Conservation (phyloP, 1,140 invertebrate species). For the Drosophila biarmipes region DNA sequence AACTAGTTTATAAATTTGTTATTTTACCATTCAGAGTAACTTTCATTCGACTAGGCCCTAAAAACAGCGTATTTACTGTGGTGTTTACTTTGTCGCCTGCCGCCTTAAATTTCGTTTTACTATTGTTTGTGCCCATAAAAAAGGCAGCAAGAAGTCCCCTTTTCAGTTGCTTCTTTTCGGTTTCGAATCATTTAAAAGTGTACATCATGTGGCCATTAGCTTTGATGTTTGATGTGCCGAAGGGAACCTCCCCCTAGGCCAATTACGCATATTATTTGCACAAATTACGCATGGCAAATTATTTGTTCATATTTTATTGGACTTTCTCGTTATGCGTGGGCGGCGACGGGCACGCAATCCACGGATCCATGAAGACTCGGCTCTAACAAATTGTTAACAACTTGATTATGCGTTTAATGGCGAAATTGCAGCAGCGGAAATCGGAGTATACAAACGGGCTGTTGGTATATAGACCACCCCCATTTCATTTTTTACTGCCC, state of each 20-base stretch:
- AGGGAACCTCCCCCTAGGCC: constrained; percentile 9
- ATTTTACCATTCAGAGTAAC: constrained; percentile 13
- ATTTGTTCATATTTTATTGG: constrained; percentile 73
- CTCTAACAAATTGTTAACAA: constrained; percentile 77
- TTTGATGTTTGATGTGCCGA: constrained; percentile 64
- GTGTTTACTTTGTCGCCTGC: constrained; percentile 78
- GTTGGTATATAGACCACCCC: constrained; percentile 46
- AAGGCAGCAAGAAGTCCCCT: constrained; percentile 42
- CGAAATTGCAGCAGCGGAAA: constrained; percentile 60
- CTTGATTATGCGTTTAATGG: constrained; percentile 80
- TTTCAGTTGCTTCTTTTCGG: constrained; percentile 53
- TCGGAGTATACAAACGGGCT: constrained; percentile 3
- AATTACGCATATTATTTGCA: constrained; percentile 82
- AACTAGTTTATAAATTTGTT: too few relatives aligned
- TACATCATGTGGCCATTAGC: constrained; percentile 44
- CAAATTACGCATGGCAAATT: constrained; percentile 81
- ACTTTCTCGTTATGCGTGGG: constrained; percentile 61
- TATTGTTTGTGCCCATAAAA: constrained; percentile 61
- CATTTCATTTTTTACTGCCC: constrained; percentile 52
- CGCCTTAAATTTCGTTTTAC: constrained; percentile 67
- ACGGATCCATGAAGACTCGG: constrained; percentile 43
- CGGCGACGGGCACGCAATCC: constrained; percentile 48
- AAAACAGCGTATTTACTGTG: constrained; percentile 46
- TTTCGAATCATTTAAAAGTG: constrained; percentile 55
- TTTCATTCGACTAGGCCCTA: constrained; percentile 1